These are phyloP conservation scores for Thalassaphorura encarpata DNA, from an alignment of 1,140 invertebrate species.

Conservation along the genomic window DNA sequence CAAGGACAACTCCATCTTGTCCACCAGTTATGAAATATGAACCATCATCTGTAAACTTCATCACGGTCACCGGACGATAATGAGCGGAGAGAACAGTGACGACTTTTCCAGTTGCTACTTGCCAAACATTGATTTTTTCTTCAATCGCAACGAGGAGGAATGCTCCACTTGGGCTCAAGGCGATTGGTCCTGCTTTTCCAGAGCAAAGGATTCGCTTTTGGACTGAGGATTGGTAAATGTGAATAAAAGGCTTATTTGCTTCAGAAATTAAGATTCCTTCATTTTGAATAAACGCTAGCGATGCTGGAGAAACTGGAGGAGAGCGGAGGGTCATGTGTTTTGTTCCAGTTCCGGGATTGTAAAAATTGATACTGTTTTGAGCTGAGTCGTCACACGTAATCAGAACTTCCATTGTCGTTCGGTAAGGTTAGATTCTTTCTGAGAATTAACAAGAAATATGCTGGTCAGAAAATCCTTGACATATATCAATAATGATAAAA, in stretches of 20 bases:
- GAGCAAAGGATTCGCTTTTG: slow-evolving; percentile 56
- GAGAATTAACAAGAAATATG: too few relatives aligned
- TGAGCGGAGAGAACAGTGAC: slow-evolving; percentile 59
- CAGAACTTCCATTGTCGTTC: slow-evolving; percentile 24
- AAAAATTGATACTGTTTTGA: slow-evolving; percentile 21
- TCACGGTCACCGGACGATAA: slow-evolving; percentile 63
- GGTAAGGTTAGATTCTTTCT: too few relatives aligned
- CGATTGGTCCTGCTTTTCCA: slow-evolving; percentile 57
- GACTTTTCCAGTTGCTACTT: slow-evolving; percentile 61
- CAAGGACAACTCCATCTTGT: slow-evolving; percentile 72
- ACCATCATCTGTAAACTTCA: slow-evolving; percentile 63
- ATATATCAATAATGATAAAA: too few relatives aligned
- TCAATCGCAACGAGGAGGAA: slow-evolving; percentile 65
- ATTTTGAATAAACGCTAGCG: slow-evolving; percentile 18
- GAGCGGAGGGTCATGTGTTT: slow-evolving; percentile 23
- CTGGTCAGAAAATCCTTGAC: too few relatives aligned
- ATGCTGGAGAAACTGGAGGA: slow-evolving; percentile 13
- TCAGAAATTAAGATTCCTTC: slow-evolving; percentile 25
- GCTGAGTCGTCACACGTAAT: slow-evolving; percentile 13
- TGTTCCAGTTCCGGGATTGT: slow-evolving; percentile 23
- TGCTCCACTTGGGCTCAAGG: slow-evolving; percentile 53
- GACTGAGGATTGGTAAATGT: slow-evolving; percentile 27
- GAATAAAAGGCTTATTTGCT: slow-evolving; percentile 28
- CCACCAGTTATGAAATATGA: slow-evolving; percentile 59
- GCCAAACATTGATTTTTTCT: slow-evolving; percentile 77